Evolutionary conservation across 2,113 vertebrate genomes (phyloP), one percentile per base, ranked within the genome.

Genomic region (Corvus moneduloides): DNA sequence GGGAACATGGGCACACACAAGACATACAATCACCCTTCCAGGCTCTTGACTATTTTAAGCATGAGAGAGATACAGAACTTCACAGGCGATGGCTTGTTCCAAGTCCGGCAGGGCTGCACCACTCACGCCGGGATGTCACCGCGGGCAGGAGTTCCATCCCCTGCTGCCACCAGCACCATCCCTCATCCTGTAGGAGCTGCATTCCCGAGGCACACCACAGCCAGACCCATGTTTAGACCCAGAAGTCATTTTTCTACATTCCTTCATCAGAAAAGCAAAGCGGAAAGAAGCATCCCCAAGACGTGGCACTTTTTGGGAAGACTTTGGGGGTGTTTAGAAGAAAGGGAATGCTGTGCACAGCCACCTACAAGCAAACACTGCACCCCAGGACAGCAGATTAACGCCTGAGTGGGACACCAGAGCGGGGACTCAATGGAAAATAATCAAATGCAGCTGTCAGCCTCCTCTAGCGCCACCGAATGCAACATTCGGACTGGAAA

Each of bases 261-360:
- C 51, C 63, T 73, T 23, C 66, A 14, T 11, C 41, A n/a, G n/a
- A 75, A 75, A 71, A 78, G 21, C 64, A 8, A 78, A 67, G 39
- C 1, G 56, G 39, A 23, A 56, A 44, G 33, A 35, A 51, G 10
- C 2, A 1, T 41, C n/a, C 64, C 39, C 33, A 16, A 9, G 1
- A 2, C 0, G 0, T 7, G 20, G 61, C 8, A 0, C 2, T 21
- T 62, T 54, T 41, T 0, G 4, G 67, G 58, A 26, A 16, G 43
- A 35, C 10, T 75, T 14, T 44, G n/a, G 52, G 87, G 19, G 2
- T 24, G 52, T 32, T 64, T 8, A 44, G 63, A 28, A 32, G 15
- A 30, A 49, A 30, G 30, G 56, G 24, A 59, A 69, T 4, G 1
- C 48, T 5, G 20, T 1, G 11, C 58, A 27, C 51, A 39, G 75